Conservation (phyloP, 1,140 invertebrate genomes). For the Pseudomyrmex pallidus region DNA sequence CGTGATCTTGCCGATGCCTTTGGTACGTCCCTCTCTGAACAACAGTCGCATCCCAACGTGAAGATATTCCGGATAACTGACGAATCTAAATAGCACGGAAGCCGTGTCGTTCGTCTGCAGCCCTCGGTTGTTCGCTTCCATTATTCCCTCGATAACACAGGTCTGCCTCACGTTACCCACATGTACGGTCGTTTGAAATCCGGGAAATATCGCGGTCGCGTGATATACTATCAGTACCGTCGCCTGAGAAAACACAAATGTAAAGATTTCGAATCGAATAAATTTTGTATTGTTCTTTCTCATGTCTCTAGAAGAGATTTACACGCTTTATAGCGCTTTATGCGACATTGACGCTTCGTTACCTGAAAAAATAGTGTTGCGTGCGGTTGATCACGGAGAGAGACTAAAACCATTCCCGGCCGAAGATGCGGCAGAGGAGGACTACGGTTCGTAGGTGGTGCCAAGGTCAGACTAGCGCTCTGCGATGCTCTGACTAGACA, state of each 20-base stretch:
- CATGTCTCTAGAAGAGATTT: neutral
- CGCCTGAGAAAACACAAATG: constrained; percentile 87
- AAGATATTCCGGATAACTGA: constrained; percentile 96
- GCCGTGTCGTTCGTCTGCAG: constrained; percentile 94
- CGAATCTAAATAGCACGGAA: constrained; percentile 95
- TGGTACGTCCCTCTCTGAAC: constrained; percentile 94
- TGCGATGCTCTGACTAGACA: constrained; percentile 95
- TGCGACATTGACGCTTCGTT: constrained; percentile 17
- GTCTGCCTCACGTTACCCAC: constrained; percentile 98
- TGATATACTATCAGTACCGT: constrained; percentile 94
- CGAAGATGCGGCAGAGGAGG: constrained; percentile 88
- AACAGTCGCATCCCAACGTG: constrained; percentile 93
- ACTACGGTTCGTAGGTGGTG: constrained; percentile 83
- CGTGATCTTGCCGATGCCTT: constrained; percentile 96
- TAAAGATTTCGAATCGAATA: too few species aligned
- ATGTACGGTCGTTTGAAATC: constrained; percentile 97
- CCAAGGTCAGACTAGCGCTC: constrained; percentile 94
- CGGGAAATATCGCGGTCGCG: constrained; percentile 92
- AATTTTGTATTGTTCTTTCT: too few species aligned
- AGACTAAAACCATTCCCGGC: constrained; percentile 93
- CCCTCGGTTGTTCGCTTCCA: constrained; percentile 85
- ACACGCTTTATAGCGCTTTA: neutral
- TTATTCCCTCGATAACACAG: constrained; percentile 92
- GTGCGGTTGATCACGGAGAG: constrained; percentile 85
- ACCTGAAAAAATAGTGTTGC: constrained; percentile 92